Evolutionary conservation across 2,888 invertebrate species (phyloP), one percentile per base, ranked within the genome.

Genomic region (Adelognathus sp.): DNA sequence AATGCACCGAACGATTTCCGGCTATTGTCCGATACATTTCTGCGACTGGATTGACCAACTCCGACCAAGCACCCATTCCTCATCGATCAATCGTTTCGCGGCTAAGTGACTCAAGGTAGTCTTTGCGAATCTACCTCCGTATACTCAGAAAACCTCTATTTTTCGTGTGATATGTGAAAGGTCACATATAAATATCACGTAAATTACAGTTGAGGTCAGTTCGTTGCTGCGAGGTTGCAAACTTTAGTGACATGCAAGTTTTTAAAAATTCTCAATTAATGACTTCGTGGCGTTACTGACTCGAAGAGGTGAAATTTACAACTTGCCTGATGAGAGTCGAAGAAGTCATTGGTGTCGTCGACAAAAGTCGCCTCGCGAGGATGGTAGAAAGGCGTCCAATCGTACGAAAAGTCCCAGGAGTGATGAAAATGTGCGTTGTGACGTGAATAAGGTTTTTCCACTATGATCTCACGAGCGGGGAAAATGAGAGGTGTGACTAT

Each of bases 251-350:
- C n/a, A n/a, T n/a, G n/a, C n/a, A n/a, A n/a, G n/a, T n/a, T n/a
- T n/a, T n/a, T n/a, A n/a, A n/a, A n/a, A n/a, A n/a, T n/a, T n/a
- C n/a, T n/a, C n/a, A n/a, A n/a, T n/a, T n/a, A n/a, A n/a, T n/a
- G n/a, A n/a, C n/a, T n/a, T n/a, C n/a, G n/a, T n/a, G n/a, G n/a
- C n/a, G n/a, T n/a, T n/a, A n/a, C n/a, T 16, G 5, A 58, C 33
- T 56, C 18, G 36, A 75, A 75, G 41, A 36, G 27, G 46, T 46
- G 21, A 66, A 75, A 75, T 14, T 7, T n/a, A 9, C 2, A 46
- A 69, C 77, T 81, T 79, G 86, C 89, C 78, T 88, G 87, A 67
- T 88, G 88, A 6, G 89, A 84, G 71, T 89, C 83, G 52, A 86
- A 84, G 2, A 86, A 67, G 7, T 84, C 79, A 18, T 84, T 56